Evolutionary conservation across 2,797 vertebrate species (phyloP), one percentile per base, ranked within the genome.

Genomic region (Chelmon rostratus): DNA sequence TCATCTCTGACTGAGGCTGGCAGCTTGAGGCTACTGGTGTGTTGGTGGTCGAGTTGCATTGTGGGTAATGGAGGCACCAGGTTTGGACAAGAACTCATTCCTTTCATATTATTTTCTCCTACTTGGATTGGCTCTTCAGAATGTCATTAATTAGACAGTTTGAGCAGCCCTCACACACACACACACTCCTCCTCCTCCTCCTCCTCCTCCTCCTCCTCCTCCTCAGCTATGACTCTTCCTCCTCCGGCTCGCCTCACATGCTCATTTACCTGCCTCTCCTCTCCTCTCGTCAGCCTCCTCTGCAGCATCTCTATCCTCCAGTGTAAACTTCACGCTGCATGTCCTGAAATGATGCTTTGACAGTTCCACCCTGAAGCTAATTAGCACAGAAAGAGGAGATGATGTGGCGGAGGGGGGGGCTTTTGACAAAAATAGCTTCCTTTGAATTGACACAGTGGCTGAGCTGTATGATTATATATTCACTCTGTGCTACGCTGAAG

Each of bases 331-430:
- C 66, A 59, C 12, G 15, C 75, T 53, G 76, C 83, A 65, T 40
- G 68, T 86, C 63, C 62, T 56, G 47, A 79, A 50, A 59, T n/a
- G 68, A 63, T 10, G 54, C 76, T 72, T 53, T 73, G 82, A 72
- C 85, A 76, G 78, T 33, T 76, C 54, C 70, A 75, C 78, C 75
- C 68, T 57, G 58, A n/a, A 70, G 74, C 49, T 68, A 76, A 89
- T 86, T 64, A 82, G 64, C 67, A 66, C n/a, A 37, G 62, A 71
- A 44, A 59, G 47, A 64, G 54, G 44, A 68, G 44, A 73, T 53
- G 57, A 72, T 40, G 63, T n/a, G n/a, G n/a, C n/a, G n/a, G n/a
- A n/a, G 21, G 46, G 50, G 18, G 44, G 44, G 46, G 71, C 38
- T 73, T 31, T 28, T 58, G 63, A 79, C 76, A 53, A 65, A 81